A percentile compares a stretch with the other conserved stretches of the same genome.
Conservation (phyloP, 2,113 vertebrate genomes). For the Cochlearius cochlearius region DNA sequence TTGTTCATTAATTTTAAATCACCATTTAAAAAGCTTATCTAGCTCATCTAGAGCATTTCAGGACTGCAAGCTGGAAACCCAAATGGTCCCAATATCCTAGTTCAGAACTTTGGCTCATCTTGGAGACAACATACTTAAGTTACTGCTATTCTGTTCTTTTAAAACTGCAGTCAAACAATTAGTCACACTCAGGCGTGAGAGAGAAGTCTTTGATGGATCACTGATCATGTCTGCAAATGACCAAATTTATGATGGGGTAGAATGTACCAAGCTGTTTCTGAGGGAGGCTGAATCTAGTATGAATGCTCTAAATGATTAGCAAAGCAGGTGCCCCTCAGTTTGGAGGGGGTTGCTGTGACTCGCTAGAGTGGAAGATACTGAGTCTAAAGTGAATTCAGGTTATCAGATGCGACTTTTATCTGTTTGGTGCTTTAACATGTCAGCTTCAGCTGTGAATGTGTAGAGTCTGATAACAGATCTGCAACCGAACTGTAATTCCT, state of each 20-base stretch:
- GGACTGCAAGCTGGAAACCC: not conserved
- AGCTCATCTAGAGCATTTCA: not conserved
- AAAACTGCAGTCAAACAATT: not conserved
- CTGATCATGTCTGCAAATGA: not conserved
- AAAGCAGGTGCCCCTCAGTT: not conserved
- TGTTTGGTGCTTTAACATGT: not conserved
- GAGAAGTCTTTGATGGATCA: not conserved
- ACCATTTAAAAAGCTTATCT: not conserved
- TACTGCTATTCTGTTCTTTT: not conserved
- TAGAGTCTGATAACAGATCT: not conserved
- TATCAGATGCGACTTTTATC: not conserved
- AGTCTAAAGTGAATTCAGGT: not conserved
- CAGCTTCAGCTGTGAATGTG: not conserved
- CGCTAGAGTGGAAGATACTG: fast-evolving
- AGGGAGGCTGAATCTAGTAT: not conserved
- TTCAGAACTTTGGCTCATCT: not conserved
- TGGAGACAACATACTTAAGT: not conserved
- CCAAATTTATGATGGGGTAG: too few species aligned
- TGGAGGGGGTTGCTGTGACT: not conserved
- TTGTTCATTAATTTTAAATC: not conserved
- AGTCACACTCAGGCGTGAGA: not conserved
- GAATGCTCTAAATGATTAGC: not conserved
- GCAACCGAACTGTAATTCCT: not conserved
- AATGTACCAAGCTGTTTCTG: not conserved
- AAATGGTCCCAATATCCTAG: not conserved